Conservation (phyloP, 2,113 vertebrate genomes). For the Morone saxatilis region DNA sequence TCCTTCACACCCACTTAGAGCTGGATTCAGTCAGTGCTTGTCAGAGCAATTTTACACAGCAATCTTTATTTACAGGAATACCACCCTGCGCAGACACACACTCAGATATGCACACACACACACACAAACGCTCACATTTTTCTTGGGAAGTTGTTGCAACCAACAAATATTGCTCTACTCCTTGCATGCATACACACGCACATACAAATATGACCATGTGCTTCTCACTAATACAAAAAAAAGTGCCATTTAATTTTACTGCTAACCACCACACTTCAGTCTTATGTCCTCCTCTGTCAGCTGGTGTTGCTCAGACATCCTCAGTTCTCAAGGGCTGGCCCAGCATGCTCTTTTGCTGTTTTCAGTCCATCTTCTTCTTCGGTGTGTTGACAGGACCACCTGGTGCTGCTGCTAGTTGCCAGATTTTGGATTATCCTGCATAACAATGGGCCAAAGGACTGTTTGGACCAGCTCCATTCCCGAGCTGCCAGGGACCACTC, state of each 20-base stretch:
- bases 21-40: conserved; percentile 52
- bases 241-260: background rate
- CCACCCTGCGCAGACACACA: background rate
- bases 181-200: background rate
- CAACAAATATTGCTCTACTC: background rate
- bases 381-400: conserved; percentile 75
- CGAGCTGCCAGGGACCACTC: conserved; percentile 53
- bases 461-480: conserved; percentile 64
- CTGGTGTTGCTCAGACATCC: conserved; percentile 45
- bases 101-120: background rate
- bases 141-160: conserved; percentile 8
- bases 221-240: background rate
- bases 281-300: conserved; percentile 26
- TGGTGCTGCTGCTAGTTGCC: conserved; percentile 66
- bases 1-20: conserved; percentile 74
- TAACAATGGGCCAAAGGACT: conserved; percentile 72
- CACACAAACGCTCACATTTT: conserved; percentile 7
- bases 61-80: conserved; percentile 58
- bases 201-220: background rate
- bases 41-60: conserved; percentile 52
- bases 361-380: conserved; percentile 65
- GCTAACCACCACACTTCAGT: conserved; percentile 36
- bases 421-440: conserved; percentile 73
- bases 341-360: conserved; percentile 47
- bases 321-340: conserved; percentile 37